phyloP scores from a whole-genome alignment of 2,888 invertebrate species.

The Scaptomyza parva region DNA sequence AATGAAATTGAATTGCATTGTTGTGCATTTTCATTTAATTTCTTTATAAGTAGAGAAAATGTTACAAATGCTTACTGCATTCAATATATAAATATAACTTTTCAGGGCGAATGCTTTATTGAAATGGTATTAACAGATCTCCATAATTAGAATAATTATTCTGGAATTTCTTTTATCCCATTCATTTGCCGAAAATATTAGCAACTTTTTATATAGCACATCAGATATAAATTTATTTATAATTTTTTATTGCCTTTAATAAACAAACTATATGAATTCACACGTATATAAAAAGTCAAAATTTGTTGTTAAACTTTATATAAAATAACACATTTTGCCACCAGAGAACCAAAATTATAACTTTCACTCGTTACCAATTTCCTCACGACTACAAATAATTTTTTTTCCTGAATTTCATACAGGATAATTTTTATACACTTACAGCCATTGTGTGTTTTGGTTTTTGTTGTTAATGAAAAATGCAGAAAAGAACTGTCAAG shows the following conservation, averaged over 20 bases:
- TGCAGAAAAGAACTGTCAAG: slow-evolving; percentile 32
- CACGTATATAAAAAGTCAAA: background rate
- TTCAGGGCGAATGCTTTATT: no score
- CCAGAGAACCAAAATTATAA: background rate
- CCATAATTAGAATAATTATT: no score
- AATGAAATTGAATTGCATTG: background rate
- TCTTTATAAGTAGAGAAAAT: background rate
- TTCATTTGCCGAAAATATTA: background rate
- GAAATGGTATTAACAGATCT: no score
- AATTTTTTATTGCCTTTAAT: no score
- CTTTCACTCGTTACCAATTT: background rate
- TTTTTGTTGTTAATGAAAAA: slow-evolving; percentile 25
- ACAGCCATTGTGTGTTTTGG: slow-evolving; percentile 76
- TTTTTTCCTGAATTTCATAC: background rate
- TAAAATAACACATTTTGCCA: background rate
- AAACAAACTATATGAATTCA: background rate
- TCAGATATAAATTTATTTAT: no score
- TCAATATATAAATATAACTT: no score
- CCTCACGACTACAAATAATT: no score
- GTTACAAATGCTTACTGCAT: no score
- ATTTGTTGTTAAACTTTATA: no score
- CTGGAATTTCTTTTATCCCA: background rate
- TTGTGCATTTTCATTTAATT: background rate
- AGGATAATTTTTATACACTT: slow-evolving; percentile 61
- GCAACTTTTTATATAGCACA: no score